A percentile compares a stretch with the other conserved stretches of the same genome.
Evolutionary conservation across 2,888 invertebrate genomes (phyloP).

Genomic region (Odontomyia ornata): DNA sequence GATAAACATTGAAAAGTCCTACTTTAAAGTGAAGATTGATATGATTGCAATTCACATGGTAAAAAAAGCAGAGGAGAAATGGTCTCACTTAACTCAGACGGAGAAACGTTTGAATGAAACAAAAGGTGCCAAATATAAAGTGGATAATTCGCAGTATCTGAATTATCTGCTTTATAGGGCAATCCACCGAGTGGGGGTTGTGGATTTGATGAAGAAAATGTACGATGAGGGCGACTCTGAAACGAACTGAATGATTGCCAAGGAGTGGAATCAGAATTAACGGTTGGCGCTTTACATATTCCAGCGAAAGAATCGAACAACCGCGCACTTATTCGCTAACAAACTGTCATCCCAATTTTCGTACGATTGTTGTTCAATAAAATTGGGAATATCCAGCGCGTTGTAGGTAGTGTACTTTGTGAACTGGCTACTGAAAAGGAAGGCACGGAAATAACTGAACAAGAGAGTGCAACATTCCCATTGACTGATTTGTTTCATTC

Average conservation of each 20-base stretch:
- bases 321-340: no score
- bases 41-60: conserved; percentile 62
- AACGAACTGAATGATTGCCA: no score
- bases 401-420: conserved; percentile 95
- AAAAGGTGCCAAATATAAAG: conserved; percentile 66
- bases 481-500: conserved; percentile 95
- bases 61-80: conserved; percentile 65
- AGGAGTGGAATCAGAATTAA: no score
- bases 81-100: conserved; percentile 84
- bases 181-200: no score
- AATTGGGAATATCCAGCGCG: conserved; percentile 86
- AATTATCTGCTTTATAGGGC: no score
- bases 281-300: conserved; percentile 97
- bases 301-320: conserved; percentile 94
- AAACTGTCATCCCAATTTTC: no score
- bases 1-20: conserved; percentile 76
- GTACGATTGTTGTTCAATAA: no score
- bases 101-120: conserved; percentile 83
- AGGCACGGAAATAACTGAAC: conserved; percentile 96
- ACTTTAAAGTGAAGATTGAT: conserved; percentile 83
- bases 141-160: conserved; percentile 67
- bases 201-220: no score
- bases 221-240: no score
- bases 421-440: conserved; percentile 97
- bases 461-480: conserved; percentile 95